phyloP scores from a whole-genome alignment of 2,888 invertebrate genomes.

The Oligia strigilis region DNA sequence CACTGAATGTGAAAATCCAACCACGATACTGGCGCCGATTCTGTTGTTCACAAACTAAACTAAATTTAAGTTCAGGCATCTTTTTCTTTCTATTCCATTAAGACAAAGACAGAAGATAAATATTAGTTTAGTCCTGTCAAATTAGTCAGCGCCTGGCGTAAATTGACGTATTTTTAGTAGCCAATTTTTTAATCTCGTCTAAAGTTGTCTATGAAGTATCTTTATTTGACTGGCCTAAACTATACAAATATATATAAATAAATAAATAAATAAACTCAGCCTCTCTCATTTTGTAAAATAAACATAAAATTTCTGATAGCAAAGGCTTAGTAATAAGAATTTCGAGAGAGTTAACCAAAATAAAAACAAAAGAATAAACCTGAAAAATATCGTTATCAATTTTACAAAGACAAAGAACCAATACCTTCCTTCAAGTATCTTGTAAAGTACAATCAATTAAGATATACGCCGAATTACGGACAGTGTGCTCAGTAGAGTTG shows the following conservation, averaged over 20 bases:
- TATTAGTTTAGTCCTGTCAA: too few species aligned
- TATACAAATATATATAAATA: too few species aligned
- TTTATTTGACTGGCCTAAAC: too few species aligned
- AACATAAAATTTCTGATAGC: background rate
- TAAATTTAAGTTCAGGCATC: too few species aligned
- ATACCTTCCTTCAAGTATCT: background rate
- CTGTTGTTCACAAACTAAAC: too few species aligned
- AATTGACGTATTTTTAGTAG: too few species aligned
- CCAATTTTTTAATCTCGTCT: too few species aligned
- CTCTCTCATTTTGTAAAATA: background rate
- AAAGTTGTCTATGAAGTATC: too few species aligned
- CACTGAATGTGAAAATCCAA: background rate
- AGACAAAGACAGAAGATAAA: too few species aligned
- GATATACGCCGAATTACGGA: conserved; percentile 9
- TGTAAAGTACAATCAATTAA: conserved; percentile 14
- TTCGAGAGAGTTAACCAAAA: background rate
- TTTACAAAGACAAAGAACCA: background rate
- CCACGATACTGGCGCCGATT: background rate
- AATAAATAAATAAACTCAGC: background rate
- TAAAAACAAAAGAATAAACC: background rate
- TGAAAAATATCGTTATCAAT: background rate
- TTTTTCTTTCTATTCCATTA: too few species aligned
- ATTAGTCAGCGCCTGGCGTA: too few species aligned
- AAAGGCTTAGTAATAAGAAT: background rate
- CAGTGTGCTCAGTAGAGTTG: conserved; percentile 1